A percentile compares a stretch with the other conserved stretches of the same genome.
phyloP scores from a whole-genome alignment of 2,113 vertebrate genomes.

The Pogona vitticeps region DNA sequence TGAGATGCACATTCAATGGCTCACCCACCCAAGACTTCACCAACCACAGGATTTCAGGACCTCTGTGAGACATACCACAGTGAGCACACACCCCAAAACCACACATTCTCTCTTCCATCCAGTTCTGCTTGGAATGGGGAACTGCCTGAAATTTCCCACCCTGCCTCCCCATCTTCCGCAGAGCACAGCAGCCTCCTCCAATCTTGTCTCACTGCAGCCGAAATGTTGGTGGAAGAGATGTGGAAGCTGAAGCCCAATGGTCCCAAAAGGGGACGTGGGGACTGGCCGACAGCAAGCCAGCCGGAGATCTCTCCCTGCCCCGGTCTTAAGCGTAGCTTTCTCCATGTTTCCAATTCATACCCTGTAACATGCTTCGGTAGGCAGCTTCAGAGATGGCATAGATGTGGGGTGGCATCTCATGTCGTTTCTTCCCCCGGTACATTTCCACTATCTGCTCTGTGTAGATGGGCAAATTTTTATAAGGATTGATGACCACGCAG shows the following conservation, averaged over 20 bases:
- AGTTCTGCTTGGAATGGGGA: neutral
- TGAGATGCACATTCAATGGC: neutral
- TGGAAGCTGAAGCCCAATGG: no score
- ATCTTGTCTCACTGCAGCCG: no score
- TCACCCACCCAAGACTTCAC: neutral
- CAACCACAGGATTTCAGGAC: neutral
- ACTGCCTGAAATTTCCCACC: neutral
- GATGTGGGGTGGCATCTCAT: conserved; percentile 92
- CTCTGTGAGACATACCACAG: neutral
- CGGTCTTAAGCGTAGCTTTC: no score
- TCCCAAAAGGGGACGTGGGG: no score
- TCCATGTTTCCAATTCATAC: conserved; percentile 55
- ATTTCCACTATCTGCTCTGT: conserved; percentile 93
- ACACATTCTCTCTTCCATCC: neutral
- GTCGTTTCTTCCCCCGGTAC: conserved; percentile 92
- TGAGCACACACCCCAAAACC: neutral
- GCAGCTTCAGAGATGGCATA: conserved; percentile 92
- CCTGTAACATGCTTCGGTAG: conserved; percentile 94
- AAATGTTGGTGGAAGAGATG: no score
- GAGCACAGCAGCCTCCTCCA: neutral
- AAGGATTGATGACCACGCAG: conserved; percentile 93
- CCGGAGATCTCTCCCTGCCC: no score
- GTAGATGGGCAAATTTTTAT: conserved; percentile 92
- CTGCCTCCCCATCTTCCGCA: neutral
- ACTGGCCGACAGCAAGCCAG: neutral